A percentile compares a stretch with the other conserved stretches of the same genome.
phyloP scores from a whole-genome alignment of 2,888 invertebrate species.

The Lamellibrachia columna region DNA sequence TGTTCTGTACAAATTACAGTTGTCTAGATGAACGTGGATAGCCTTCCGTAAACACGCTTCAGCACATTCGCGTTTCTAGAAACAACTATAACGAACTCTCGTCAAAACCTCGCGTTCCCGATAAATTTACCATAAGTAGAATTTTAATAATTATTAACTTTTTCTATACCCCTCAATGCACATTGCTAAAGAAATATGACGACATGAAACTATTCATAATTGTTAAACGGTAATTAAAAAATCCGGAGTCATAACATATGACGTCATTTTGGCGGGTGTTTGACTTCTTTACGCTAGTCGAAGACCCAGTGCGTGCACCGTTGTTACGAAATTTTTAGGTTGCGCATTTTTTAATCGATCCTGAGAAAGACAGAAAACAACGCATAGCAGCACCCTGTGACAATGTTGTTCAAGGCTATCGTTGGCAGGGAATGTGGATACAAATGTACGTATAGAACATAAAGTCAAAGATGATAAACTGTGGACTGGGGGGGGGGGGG shows the following conservation, averaged over 20 bases:
- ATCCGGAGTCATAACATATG: not conserved
- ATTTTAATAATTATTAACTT: not conserved
- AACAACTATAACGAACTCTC: slow-evolving; percentile 12
- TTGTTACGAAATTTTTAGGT: not conserved
- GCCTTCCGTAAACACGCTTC: not conserved
- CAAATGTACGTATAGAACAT: not conserved
- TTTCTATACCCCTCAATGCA: not conserved
- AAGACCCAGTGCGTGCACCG: not conserved
- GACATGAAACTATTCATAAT: not conserved
- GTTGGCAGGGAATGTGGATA: not conserved
- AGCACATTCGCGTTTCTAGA: slow-evolving; percentile 12
- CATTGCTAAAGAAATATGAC: not conserved
- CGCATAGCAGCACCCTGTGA: not conserved
- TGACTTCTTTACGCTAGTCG: not conserved
- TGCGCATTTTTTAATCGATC: not conserved
- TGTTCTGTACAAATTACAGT: not conserved
- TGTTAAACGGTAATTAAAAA: not conserved
- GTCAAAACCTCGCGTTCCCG: not conserved
- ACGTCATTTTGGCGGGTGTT: slow-evolving; percentile 3
- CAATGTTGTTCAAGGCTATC: not conserved
- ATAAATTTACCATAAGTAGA: not conserved
- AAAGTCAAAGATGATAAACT: not conserved
- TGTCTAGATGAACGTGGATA: slow-evolving; percentile 5
- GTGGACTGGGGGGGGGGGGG: too few species aligned
- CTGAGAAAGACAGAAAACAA: not conserved